phyloP scores from a whole-genome alignment of 2,113 vertebrate genomes.

The Aegithalos caudatus region DNA sequence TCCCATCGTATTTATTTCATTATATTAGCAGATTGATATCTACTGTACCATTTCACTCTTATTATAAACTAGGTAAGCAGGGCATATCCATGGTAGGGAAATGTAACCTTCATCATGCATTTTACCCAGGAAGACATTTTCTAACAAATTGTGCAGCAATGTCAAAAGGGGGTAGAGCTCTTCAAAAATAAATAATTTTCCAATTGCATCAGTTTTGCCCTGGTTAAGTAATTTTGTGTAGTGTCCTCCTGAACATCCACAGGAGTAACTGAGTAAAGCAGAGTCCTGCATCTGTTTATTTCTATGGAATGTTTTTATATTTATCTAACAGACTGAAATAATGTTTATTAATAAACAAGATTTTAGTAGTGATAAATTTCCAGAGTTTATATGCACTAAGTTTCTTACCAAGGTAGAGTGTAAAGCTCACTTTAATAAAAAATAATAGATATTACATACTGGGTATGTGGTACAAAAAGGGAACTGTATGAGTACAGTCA shows the following conservation, averaged over 20 bases:
- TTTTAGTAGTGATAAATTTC: conserved; percentile 15
- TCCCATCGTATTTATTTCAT: background rate
- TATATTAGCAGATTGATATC: background rate
- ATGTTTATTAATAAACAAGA: background rate
- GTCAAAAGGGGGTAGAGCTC: background rate
- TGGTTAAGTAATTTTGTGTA: background rate
- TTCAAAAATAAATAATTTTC: background rate
- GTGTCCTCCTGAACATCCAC: background rate
- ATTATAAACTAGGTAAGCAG: background rate
- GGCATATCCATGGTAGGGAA: background rate
- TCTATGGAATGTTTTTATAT: background rate
- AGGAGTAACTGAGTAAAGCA: background rate
- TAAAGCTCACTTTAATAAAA: background rate
- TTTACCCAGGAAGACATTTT: background rate
- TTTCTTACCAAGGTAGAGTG: background rate
- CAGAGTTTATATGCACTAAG: background rate
- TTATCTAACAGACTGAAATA: background rate
- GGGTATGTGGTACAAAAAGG: background rate
- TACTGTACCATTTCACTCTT: background rate
- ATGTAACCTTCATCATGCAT: background rate
- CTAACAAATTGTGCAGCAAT: background rate
- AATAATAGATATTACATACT: background rate
- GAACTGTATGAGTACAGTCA: background rate
- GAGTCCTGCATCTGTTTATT: background rate
- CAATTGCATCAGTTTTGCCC: background rate